Evolutionary conservation across 2,888 invertebrate species (phyloP), one percentile per base, ranked within the genome.

Genomic region (Lacanobia oleracea): DNA sequence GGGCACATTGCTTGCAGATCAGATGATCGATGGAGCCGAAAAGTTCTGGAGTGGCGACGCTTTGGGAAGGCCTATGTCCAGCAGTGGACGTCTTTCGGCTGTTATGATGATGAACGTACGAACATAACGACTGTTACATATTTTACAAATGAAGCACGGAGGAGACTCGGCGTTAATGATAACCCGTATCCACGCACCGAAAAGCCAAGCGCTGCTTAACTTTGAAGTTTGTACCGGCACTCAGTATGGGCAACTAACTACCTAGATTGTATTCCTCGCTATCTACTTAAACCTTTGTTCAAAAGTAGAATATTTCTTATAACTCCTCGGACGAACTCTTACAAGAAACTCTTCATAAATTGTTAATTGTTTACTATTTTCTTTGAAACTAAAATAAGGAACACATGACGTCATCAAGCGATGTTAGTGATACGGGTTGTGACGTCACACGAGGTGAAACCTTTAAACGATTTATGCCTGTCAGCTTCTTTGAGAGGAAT

Each of bases 391-490:
- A 18, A 60, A 53, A 21, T 76, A 51, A 33, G 8, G 33, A 21
- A 56, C 48, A 43, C 6, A 50, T 74, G 62, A 50, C 59, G 66
- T 72, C 59, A 67, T 74, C 51, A 79, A 59, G 43, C 9, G 59
- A 12, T 27, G 59, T 73, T 21, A 73, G 14, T 53, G 56, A 65
- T 61, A 64, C 43, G 45, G 40, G 10, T 16, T 1, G 53, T 77
- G 80, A 67, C 59, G 62, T 73, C 67, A 74, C 51, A 9, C 3
- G 23, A 12, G 27, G 8, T 59, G 12, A 66, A 77, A 53, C 53
- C 50, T 66, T 62, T 76, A 45, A 76, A 45, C 50, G 45, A 72
- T 65, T 76, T 72, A 78, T 65, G 56, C 60, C 61, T 21, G 54
- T 56, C 56, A 56, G 61, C 56, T 51, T 54, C 65, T 57, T 66